Conservation (phyloP, 2,888 invertebrate genomes). For the Laspeyria flexula region DNA sequence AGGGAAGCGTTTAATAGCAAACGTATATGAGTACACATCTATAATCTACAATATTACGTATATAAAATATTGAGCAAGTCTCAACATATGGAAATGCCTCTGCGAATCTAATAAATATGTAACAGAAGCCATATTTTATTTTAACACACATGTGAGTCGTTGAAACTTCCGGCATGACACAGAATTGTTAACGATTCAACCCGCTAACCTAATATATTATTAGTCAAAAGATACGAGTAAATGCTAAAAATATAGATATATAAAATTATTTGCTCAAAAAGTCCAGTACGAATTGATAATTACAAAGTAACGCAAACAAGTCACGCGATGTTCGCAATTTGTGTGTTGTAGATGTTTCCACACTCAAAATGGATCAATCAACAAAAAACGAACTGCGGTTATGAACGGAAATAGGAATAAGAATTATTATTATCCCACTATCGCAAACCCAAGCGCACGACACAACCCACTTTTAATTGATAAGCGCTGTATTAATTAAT, state of each 20-base stretch:
- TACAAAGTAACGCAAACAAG: constrained; percentile 19
- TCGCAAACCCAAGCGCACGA: constrained; percentile 45
- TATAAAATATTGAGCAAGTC: not conserved
- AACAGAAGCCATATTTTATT: constrained; percentile 31
- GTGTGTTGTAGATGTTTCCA: constrained; percentile 21
- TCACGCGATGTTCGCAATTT: constrained; percentile 27
- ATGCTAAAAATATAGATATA: constrained; percentile 11
- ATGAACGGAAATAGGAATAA: constrained; percentile 42
- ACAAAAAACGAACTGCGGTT: constrained; percentile 23
- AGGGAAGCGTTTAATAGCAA: not conserved
- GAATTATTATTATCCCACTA: constrained; percentile 36
- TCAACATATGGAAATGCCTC: constrained; percentile 10
- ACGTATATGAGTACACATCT: not conserved
- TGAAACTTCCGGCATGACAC: constrained; percentile 36
- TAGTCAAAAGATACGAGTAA: constrained; percentile 24
- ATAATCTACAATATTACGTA: not conserved
- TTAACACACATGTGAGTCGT: constrained; percentile 22
- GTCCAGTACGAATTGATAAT: constrained; percentile 29
- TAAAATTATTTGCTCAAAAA: constrained; percentile 22
- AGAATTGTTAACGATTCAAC: constrained; percentile 17
- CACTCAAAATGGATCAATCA: constrained; percentile 25
- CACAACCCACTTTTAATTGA: constrained; percentile 61
- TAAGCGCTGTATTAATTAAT: constrained; percentile 75
- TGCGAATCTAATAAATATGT: constrained; percentile 24
- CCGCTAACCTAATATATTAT: constrained; percentile 16